Percentiles rank a stretch among this genome's conserved stretches.
Evolutionary conservation across 1,140 invertebrate genomes (phyloP).

Genomic region (Aphelenchoides fujianensis): DNA sequence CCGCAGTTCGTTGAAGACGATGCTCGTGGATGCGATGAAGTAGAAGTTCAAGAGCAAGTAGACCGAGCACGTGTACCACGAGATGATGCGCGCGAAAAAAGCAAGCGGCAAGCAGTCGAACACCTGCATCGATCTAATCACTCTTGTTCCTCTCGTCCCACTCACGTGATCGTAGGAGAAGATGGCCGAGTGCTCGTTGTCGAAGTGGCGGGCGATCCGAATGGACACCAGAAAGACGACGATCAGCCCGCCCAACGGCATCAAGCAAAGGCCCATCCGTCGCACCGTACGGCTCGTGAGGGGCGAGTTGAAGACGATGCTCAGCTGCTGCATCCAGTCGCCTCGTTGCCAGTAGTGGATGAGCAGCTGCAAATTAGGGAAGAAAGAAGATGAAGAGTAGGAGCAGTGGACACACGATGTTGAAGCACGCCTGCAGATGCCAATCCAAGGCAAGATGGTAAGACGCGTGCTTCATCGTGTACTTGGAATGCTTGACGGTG

Average conservation of each 20-base stretch:
- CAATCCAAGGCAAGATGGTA: neutral
- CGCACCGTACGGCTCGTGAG: neutral
- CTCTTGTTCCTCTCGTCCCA: neutral
- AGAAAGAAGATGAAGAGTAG: neutral
- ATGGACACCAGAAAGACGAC: neutral
- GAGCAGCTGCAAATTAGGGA: neutral
- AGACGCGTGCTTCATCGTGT: neutral
- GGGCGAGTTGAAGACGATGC: neutral
- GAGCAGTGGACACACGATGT: too few species aligned
- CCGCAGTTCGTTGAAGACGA: neutral
- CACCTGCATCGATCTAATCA: neutral
- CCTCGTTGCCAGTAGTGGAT: constrained; percentile 9
- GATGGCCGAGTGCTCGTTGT: neutral
- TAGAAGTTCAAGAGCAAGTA: neutral
- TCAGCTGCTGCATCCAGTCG: neutral
- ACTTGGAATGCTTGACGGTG: neutral
- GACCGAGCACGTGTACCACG: neutral
- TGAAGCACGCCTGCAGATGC: constrained; percentile 1
- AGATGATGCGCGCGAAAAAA: neutral
- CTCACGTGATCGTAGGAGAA: neutral
- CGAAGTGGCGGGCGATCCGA: neutral
- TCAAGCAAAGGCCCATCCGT: neutral
- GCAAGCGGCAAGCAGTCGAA: neutral
- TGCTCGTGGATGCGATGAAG: neutral
- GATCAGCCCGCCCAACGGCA: neutral